Evolutionary conservation across 1,140 invertebrate species (phyloP), one percentile per base, ranked within the genome.

Genomic region (Hyles euphorbiae): DNA sequence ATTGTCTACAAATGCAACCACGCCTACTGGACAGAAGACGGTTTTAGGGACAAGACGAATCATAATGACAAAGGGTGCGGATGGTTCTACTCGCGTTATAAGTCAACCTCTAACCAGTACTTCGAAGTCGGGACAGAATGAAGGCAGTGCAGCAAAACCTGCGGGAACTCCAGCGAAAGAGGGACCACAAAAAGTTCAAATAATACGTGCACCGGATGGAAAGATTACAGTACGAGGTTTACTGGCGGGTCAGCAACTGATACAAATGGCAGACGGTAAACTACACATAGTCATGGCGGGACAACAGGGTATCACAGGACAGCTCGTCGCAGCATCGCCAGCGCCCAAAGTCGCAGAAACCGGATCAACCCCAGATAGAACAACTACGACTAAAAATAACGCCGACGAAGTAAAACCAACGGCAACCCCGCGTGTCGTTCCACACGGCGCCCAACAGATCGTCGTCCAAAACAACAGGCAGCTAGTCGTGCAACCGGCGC

Each of bases 251-350:
- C 98, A 99, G 76, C 96, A 98, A 72, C 89, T 98, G 33, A 93
- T 98, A 32, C 95, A 98, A 79, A 94, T 98, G 91, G 93, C 97
- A 0, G 97, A 98, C 89, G 98, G 98, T 0, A 96, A 97, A 84
- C 87, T 98, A 36, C 97, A 98, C 74, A 94, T 98, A 3, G 90
- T 98, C 12, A 78, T 89, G 65, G 81, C 84, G 9, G 78, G 86
- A 34, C 90, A 89, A 60, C 80, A 83, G 60, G 83, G 83, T 6
- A 62, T 74, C 12, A 59, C 73, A 0, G 83, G 83, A 2, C 83
- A 85, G 56, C 65, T 88, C n/a, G 82, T 87, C 5, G 76, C 85
- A 8, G 76, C 81, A 0, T 74, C 79, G 5, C 64, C 79, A 1
- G 60, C 52, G 1, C 32, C 63, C 3, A 83, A 80, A 44, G 5